These are phyloP conservation scores for Crotalus tigris DNA, from an alignment of 2,113 vertebrate species.

Conservation along the genomic window DNA sequence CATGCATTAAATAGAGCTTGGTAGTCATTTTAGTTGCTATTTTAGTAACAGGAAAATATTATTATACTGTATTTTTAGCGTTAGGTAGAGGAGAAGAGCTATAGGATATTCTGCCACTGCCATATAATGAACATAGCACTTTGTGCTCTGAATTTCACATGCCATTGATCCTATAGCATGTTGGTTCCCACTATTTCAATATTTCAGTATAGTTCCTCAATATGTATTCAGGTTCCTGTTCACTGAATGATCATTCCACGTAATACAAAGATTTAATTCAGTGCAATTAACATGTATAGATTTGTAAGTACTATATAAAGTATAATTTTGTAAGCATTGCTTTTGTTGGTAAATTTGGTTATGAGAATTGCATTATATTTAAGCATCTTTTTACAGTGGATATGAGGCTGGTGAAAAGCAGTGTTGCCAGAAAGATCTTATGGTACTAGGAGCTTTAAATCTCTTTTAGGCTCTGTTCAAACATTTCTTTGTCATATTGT, in stretches of 20 bases:
- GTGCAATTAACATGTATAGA: neutral
- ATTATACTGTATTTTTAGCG: neutral
- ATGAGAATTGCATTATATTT: slow-evolving; percentile 26
- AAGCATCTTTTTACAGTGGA: neutral
- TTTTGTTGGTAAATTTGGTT: slow-evolving; percentile 47
- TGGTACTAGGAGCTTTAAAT: neutral
- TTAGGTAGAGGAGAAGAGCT: neutral
- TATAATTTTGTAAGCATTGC: neutral
- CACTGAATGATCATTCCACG: neutral
- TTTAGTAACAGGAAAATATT: neutral
- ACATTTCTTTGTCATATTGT: neutral
- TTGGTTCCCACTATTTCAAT: neutral
- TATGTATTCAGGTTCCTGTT: neutral
- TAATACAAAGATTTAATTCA: neutral
- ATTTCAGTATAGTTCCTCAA: neutral
- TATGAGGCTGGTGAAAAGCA: neutral
- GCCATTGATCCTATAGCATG: neutral
- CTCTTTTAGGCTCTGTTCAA: neutral
- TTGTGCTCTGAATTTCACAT: neutral
- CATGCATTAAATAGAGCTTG: neutral
- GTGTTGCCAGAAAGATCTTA: neutral
- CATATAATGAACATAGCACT: neutral
- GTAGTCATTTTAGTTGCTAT: neutral
- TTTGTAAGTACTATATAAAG: slow-evolving; percentile 30
- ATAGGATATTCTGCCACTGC: neutral